A percentile compares a stretch with the other conserved stretches of the same genome.
Conservation (phyloP, 2,888 invertebrate species). For the Autographa gamma region DNA sequence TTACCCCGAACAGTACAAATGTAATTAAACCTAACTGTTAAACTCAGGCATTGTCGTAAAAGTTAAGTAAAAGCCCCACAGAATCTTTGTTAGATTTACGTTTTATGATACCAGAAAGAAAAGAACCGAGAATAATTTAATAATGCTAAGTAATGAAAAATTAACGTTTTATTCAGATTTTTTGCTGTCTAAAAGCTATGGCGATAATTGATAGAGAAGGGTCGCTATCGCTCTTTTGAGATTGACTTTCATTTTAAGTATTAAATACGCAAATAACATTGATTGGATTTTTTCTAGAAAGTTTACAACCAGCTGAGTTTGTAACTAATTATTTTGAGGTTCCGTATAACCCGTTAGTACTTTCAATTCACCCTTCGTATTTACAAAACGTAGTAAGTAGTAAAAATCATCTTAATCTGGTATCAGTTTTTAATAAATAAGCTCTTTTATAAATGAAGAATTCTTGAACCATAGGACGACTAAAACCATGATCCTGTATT, state of each 20-base stretch:
- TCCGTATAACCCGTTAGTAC: background rate
- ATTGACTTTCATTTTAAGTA: conserved; percentile 33
- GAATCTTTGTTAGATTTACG: conserved; percentile 79
- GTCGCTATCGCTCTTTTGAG: conserved; percentile 9
- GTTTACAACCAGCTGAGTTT: background rate
- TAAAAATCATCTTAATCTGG: too few species aligned
- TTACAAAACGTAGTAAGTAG: too few species aligned
- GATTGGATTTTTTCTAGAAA: background rate
- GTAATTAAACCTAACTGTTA: conserved; percentile 80
- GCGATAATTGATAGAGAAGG: conserved; percentile 20
- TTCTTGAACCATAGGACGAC: background rate
- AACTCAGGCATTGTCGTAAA: conserved; percentile 79
- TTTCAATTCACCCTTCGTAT: too few species aligned
- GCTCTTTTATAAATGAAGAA: too few species aligned
- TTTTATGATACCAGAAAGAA: conserved; percentile 69
- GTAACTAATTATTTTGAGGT: background rate
- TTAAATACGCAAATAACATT: conserved; percentile 8
- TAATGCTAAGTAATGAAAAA: conserved; percentile 67
- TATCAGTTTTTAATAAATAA: too few species aligned
- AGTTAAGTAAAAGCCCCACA: conserved; percentile 76
- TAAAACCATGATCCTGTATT: background rate
- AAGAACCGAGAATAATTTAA: conserved; percentile 68
- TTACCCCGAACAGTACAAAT: conserved; percentile 78
- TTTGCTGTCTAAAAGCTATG: conserved; percentile 39
- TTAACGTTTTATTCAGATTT: conserved; percentile 56